These are phyloP conservation scores for Takifugu bimaculatus DNA, from an alignment of 2,113 vertebrate species.

Conservation along the genomic window DNA sequence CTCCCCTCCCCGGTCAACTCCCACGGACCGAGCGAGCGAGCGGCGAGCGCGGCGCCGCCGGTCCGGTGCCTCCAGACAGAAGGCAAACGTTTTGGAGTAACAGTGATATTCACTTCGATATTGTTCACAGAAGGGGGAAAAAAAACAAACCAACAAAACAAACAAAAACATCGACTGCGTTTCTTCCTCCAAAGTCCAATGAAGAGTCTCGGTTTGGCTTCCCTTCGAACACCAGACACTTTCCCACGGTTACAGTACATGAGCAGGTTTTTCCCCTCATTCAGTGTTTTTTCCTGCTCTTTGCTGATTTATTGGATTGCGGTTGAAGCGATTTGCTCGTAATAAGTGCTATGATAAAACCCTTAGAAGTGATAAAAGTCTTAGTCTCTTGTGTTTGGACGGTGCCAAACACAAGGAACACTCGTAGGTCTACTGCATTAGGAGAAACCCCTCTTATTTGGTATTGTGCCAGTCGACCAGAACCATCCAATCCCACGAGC, in stretches of 20 bases:
- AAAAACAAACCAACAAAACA: constrained; percentile 1
- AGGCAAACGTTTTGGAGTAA: constrained; percentile 76
- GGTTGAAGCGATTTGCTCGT: constrained; percentile 71
- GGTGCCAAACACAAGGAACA: constrained; percentile 74
- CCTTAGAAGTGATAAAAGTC: constrained; percentile 64
- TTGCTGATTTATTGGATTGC: constrained; percentile 72
- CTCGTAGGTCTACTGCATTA: constrained; percentile 78
- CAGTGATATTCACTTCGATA: constrained; percentile 76
- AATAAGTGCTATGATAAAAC: constrained; percentile 80
- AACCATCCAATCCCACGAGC: constrained; percentile 44
- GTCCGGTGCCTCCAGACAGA: constrained; percentile 63
- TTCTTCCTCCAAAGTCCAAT: constrained; percentile 44
- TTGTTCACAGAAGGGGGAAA: constrained; percentile 45
- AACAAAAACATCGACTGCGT: constrained; percentile 34
- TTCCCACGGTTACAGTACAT: constrained; percentile 68
- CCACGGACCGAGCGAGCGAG: constrained; percentile 9
- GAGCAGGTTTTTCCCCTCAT: constrained; percentile 47
- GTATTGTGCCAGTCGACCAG: constrained; percentile 74
- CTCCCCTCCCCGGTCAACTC: constrained; percentile 23
- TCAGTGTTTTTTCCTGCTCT: constrained; percentile 53
- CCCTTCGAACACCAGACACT: constrained; percentile 62
- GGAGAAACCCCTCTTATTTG: constrained; percentile 76
- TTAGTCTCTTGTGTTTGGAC: constrained; percentile 65
- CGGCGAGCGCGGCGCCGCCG: constrained; percentile 50
- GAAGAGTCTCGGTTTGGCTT: constrained; percentile 65